Evolutionary conservation across 2,888 invertebrate species (phyloP), one percentile per base, ranked within the genome.

Genomic region (Herminia tarsipennalis): DNA sequence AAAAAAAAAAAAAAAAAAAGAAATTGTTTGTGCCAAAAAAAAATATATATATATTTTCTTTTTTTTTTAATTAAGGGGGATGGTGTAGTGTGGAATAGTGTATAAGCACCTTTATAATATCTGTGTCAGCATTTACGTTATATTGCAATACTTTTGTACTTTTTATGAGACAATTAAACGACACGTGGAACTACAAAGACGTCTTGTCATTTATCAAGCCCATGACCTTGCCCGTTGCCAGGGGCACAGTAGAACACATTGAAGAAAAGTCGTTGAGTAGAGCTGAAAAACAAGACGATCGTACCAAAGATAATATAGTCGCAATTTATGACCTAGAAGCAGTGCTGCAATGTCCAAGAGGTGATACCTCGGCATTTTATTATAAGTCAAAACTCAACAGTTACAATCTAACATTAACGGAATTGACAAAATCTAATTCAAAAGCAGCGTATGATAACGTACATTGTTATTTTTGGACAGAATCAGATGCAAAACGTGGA

Each of bases 301-400:
- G 22, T 17, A 34, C 20, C 9, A 38, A 37, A 33, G 13, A 44
- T 22, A n/a, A 14, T 16, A 48, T 21, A 55, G 61, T 62, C 8
- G 56, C 34, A 32, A 43, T 60, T 14, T 64, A 52, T 45, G 62
- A 63, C 28, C 52, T 53, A 29, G 36, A 62, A 37, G 61, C 58
- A 5, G 57, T 58, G 3, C 24, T 58, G 17, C 56, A 56, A 30
- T 56, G 51, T 29, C 67, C 62, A 16, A 48, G 34, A 36, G 62
- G 64, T 12, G 41, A 55, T 17, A 50, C 48, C 10, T 55, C 51
- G 10, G 29, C 48, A 3, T 66, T 66, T 45, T 69, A 59, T 47
- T 70, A 64, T 39, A 64, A 30, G 30, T 30, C 30, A 3, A 30
- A 30, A 30, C 16, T 30, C 17, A 30, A 18, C 10, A 22, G 34